Evolutionary conservation across 2,113 vertebrate species (phyloP), one percentile per base, ranked within the genome.

Genomic region (Oxygymnocypris stewartii): DNA sequence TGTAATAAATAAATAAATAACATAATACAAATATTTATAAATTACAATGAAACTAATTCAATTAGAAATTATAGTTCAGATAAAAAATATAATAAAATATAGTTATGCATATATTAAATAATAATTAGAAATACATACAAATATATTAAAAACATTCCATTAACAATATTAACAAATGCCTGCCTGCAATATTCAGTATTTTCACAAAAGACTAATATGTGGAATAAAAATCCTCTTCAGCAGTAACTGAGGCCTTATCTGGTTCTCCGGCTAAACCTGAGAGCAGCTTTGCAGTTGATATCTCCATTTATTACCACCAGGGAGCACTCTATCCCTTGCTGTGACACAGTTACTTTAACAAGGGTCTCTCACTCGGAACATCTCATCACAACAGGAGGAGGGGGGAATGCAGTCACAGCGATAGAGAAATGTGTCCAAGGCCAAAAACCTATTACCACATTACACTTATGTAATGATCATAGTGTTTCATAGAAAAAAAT

Each of bases 271-370:
- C 59, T 79, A 59, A 59, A 75, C 25, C 37, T 59, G 23, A 81
- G 59, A 25, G 44, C n/a, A 69, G 37, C 67, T 63, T 44, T 79
- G 71, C 25, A 74, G 44, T 18, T 74, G 20, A 59, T 44, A 79
- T 44, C 51, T 76, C 23, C 28, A 63, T 37, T 67, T 67, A 42
- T 84, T 65, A 79, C 86, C 88, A 82, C 88, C 85, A 78, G 86
- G 78, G 88, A 79, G 86, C 86, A 85, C 69, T 83, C 79, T 54
- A 81, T 85, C 42, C 47, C 79, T 61, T 82, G n/a, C 59, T n/a
- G 20, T n/a, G 2, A 3, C 35, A 74, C 35, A 78, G 40, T 40
- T 5, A 40, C 74, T 84, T 74, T 57, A 28, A 61, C 31, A 28
- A 67, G 44, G 20, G 23, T 67, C 5, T 49, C 37, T 65, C 63